A percentile compares a stretch with the other conserved stretches of the same genome.
These are phyloP conservation scores for Stylophora pistillata DNA, from an alignment of 64 coral and sea anemone genomes.

Conservation along the genomic window DNA sequence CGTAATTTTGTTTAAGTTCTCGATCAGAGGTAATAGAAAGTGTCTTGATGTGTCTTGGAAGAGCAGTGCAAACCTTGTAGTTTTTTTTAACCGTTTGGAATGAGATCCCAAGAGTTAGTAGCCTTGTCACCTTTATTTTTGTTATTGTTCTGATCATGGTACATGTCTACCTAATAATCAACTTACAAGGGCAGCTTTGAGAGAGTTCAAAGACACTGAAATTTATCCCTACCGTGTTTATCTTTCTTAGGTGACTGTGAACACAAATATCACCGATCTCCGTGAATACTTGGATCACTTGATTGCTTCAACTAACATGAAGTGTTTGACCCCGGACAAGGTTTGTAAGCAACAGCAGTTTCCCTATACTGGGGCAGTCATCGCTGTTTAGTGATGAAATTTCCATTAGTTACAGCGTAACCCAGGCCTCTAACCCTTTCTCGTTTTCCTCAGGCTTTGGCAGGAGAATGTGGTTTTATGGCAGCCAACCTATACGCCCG, in stretches of 20 bases:
- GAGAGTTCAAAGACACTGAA: neutral
- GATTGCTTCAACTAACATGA: conserved; percentile 95
- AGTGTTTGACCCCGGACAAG: conserved; percentile 94
- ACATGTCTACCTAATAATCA: no score
- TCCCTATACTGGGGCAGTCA: no score
- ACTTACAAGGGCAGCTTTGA: no score
- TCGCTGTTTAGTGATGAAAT: no score
- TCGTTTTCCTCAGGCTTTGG: conserved; percentile 66
- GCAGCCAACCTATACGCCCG: conserved; percentile 97
- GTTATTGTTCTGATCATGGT: no score
- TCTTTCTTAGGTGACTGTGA: conserved; percentile 86
- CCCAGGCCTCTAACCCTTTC: neutral
- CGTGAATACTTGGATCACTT: conserved; percentile 88
- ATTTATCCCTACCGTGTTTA: neutral
- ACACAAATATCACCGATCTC: conserved; percentile 90
- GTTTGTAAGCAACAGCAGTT: conserved; percentile 1
- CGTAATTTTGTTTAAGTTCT: no score
- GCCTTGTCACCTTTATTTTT: no score
- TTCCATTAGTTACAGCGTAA: neutral
- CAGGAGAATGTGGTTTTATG: conserved; percentile 94
- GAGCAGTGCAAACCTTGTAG: no score
- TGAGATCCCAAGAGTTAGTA: no score
- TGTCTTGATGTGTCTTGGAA: no score
- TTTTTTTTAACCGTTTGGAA: no score
- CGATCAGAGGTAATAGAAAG: no score